phyloP scores from a whole-genome alignment of 92 coral and sea anemone genomes.

The Metridium senile region DNA sequence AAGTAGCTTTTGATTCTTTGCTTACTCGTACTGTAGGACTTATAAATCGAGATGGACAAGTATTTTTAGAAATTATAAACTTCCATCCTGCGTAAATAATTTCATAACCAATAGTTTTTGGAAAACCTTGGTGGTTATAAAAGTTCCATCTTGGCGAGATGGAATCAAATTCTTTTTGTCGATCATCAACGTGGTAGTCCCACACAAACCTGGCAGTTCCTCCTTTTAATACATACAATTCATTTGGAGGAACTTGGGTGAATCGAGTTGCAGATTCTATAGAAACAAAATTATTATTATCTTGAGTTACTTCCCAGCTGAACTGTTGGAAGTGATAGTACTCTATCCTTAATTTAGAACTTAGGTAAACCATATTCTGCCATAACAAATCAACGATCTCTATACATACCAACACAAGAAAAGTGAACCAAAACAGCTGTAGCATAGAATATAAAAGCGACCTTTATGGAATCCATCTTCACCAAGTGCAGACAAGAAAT shows the following conservation, averaged over 20 bases:
- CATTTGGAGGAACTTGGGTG: slow-evolving; percentile 7
- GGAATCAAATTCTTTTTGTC: background rate
- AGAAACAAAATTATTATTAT: too few relatives aligned
- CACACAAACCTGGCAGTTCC: too few relatives aligned
- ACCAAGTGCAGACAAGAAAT: too few relatives aligned
- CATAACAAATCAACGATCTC: too few relatives aligned
- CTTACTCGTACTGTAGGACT: slow-evolving; percentile 10
- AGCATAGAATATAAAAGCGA: too few relatives aligned
- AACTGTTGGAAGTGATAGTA: too few relatives aligned
- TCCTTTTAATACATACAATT: slow-evolving; percentile 1
- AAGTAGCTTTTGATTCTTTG: slow-evolving; percentile 11
- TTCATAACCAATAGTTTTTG: background rate
- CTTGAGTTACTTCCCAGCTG: too few relatives aligned
- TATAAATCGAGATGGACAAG: slow-evolving; percentile 8
- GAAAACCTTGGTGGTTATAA: background rate
- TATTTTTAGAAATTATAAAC: background rate
- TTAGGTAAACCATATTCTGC: too few relatives aligned
- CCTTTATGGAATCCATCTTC: too few relatives aligned
- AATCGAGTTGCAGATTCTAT: background rate
- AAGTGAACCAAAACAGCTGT: too few relatives aligned
- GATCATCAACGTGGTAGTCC: slow-evolving; percentile 10
- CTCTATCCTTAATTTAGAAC: too few relatives aligned
- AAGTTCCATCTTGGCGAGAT: background rate
- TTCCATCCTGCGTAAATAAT: background rate
- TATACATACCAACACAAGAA: too few relatives aligned